Base-by-base conservation (phyloP, 1,140 invertebrate species). In the Harlomillsia oculata region DNA sequence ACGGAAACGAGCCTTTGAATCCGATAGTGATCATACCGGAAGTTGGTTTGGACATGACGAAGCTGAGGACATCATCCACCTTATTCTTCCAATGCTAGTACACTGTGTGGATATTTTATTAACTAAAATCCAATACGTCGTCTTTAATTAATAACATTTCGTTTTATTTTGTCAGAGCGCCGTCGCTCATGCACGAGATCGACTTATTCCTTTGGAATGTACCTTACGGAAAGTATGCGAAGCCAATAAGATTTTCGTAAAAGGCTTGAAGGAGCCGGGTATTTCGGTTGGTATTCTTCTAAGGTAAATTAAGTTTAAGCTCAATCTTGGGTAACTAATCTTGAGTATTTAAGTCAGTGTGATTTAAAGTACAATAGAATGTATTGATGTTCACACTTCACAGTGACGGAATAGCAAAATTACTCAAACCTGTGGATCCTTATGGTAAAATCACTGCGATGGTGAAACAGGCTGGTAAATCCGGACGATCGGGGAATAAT, bases 151-250 rank as follows among this genome's bases (percentile, higher is more conserved):
- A 21, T 0, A 34, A 44, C 13, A 41, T 14, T 41, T 41, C 3
- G 39, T 30, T 48, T 14, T 26, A 48, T 1, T 2, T 4, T 37
- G 46, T 34, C 14, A 52, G 48, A 53, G 48, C 8, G 53, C 59
- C 2, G 59, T 56, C 1, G 53, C 53, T 3, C 59, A 61, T 40
- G 59, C 50, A 2, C 23, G 50, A 36, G 59, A 61, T 37, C 29
- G 59, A n/a, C 40, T 61, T 13, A 50, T 61, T 34, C 53, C 50
- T 21, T 9, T 44, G 2, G 23, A 53, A 8, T 61, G 59, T 43
- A 55, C 49, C 18, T 37, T 53, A 21, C 16, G 26, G 21, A 43
- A 32, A 3, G 25, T 61, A 34, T 61, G 59, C 21, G 3, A 39
- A 13, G 59, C 54, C 3, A 61, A 61, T 25, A 14, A n/a, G 13